Base-by-base conservation (phyloP, 2,888 invertebrate genomes). In the Drosophila dives region DNA sequence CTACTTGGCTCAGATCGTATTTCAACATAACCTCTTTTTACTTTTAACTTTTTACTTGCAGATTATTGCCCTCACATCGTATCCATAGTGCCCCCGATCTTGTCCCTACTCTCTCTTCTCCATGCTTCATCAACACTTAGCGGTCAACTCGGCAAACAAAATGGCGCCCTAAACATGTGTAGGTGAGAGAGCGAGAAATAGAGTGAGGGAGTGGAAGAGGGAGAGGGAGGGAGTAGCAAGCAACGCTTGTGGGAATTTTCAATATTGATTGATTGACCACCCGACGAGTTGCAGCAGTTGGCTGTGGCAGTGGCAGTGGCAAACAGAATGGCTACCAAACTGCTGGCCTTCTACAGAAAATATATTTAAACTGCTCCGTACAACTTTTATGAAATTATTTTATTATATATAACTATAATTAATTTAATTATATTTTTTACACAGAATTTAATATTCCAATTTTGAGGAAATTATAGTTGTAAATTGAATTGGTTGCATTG, bases 21-120 rank as follows among this genome's bases (percentile, higher is more conserved):
- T 85, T 87, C 85, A 81, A 65, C 62, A 71, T 79, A 89, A 85
- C 88, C 90, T 84, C 88, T 85, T 87, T 87, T 72, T 82, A 59
- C 78, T 63, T 77, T 72, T 82, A 59, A 75, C 60, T 77, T 75
- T 71, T 40, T 64, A 73, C 71, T 69, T 38, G 80, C 82, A 89
- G 85, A 76, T 85, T 87, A 85, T 70, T 75, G 73, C 72, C 65
- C 83, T 71, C 65, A 69, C 63, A 59, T 33, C 42, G 29, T 15
- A 48, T 53, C 51, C 48, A 63, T 40, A 59, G 54, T 23, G 40
- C 50, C 29, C 11, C 48, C 56, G 45, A 45, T 26, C 49, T n/a
- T 26, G 15, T 26, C 15, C 23, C 64, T 49, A 15, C n/a, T 2
- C 54, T 20, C 36, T 5, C 45, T 36, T 10, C 53, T 49, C 29